Conservation (phyloP, 2,888 invertebrate genomes). For the Phortica okadai region DNA sequence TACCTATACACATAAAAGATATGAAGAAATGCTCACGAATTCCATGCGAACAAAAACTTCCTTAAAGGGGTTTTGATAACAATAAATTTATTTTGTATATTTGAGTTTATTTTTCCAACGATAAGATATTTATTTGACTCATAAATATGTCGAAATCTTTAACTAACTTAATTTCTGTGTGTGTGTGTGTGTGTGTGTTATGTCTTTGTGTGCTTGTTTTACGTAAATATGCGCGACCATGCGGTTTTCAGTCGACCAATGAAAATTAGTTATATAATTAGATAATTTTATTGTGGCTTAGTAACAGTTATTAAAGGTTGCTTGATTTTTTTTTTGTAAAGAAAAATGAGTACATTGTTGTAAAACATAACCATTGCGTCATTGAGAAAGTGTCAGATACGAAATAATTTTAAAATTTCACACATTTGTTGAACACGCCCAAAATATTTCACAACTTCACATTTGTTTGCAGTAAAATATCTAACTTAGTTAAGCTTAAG, state of each 20-base stretch:
- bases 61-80: slow-evolving; percentile 10
- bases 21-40: no score
- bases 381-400: no score
- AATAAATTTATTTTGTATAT: slow-evolving; percentile 16
- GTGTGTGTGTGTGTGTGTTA: background rate
- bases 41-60: background rate
- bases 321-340: background rate
- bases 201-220: background rate
- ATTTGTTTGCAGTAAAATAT: no score
- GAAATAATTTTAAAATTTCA: no score
- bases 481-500: no score
- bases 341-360: background rate
- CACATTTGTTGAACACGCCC: no score
- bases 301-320: background rate
- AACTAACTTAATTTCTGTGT: background rate
- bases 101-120: slow-evolving; percentile 6
- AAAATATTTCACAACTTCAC: no score
- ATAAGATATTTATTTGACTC: slow-evolving; percentile 30
- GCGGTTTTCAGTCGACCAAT: background rate
- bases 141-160: slow-evolving; percentile 31
- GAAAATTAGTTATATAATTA: background rate
- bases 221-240: slow-evolving; percentile 6
- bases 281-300: background rate
- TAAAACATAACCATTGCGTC: no score
- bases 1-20: background rate